Conservation (phyloP, 2,888 invertebrate species). For the Cinara cedri region DNA sequence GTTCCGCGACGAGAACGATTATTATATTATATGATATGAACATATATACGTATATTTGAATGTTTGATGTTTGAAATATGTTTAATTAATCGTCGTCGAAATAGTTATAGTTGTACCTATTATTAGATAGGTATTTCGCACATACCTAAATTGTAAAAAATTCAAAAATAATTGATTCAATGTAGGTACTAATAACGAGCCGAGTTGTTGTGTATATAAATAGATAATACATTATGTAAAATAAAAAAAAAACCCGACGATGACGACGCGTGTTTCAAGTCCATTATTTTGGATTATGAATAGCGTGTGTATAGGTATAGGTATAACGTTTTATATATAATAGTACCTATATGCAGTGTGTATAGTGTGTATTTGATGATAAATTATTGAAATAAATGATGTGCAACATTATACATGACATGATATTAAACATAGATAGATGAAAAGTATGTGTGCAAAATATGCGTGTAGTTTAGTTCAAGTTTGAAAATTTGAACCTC, state of each 20-base stretch:
- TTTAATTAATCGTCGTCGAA: no score
- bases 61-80: no score
- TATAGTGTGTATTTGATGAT: no score
- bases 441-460: conserved; percentile 1
- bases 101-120: no score
- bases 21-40: no score
- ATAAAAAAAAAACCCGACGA: not conserved
- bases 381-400: conserved; percentile 27
- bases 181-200: no score
- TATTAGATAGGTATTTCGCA: no score
- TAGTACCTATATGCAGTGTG: no score
- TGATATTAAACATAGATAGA: no score
- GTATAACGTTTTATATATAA: conserved; percentile 6
- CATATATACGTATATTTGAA: no score
- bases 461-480: conserved; percentile 2
- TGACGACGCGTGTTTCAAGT: not conserved
- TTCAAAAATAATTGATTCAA: conserved; percentile 13
- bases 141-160: no score
- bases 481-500: conserved; percentile 18
- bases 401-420: conserved; percentile 1
- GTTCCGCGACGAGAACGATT: no score
- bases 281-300: conserved; percentile 11
- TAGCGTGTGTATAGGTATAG: not conserved
- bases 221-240: not conserved
- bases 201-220: not conserved